A percentile compares a stretch with the other conserved stretches of the same genome.
Conservation (phyloP, 2,797 vertebrate genomes). For the Lindbergichthys nudifrons region DNA sequence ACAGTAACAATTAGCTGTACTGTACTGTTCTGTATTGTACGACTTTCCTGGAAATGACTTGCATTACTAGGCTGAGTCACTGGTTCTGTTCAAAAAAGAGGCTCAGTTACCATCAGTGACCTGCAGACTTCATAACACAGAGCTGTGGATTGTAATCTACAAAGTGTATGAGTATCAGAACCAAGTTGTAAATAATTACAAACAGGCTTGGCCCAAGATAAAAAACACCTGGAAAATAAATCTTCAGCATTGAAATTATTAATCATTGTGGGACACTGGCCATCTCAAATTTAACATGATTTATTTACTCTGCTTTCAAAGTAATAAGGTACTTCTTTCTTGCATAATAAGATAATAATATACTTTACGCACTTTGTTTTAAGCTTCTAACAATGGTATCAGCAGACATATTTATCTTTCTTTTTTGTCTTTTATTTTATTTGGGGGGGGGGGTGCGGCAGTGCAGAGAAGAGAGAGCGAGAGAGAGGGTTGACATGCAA, state of each 20-base stretch:
- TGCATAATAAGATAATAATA: background rate
- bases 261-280: background rate
- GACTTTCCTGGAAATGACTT: slow-evolving; percentile 50
- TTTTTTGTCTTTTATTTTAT: background rate
- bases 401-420: background rate
- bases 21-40: slow-evolving; percentile 8
- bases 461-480: no score
- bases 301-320: background rate
- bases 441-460: no score
- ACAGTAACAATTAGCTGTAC: background rate
- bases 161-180: slow-evolving; percentile 18
- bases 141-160: slow-evolving; percentile 22
- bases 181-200: background rate
- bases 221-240: background rate
- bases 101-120: slow-evolving; percentile 16
- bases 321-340: background rate
- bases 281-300: background rate
- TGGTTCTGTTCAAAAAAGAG: background rate
- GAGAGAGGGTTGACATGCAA: no score
- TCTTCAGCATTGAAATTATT: background rate
- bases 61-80: slow-evolving; percentile 43
- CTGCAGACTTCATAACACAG: slow-evolving; percentile 5
- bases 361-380: background rate
- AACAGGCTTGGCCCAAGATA: background rate
- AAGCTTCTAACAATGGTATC: background rate